Percentiles rank a stretch among this genome's conserved stretches.
phyloP scores from a whole-genome alignment of 2,888 invertebrate genomes.

The Lymantria monacha region DNA sequence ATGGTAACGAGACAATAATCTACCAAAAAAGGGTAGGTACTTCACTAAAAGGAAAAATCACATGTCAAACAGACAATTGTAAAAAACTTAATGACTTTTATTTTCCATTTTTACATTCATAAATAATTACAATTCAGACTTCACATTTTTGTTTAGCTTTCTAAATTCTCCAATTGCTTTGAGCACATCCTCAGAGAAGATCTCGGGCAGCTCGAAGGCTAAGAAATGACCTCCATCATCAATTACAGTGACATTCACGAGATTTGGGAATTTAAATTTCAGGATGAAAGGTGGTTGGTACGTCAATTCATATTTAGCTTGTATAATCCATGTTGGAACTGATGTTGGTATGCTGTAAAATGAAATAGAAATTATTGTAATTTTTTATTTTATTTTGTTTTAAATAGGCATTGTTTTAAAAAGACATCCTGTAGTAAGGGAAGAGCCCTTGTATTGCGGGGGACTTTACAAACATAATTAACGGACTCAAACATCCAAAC shows the following conservation, averaged over 20 bases:
- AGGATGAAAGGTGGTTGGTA: slow-evolving; percentile 82
- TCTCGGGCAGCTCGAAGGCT: slow-evolving; percentile 88
- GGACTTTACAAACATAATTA: too few relatives aligned
- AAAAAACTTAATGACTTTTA: too few relatives aligned
- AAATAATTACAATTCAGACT: slow-evolving; percentile 67
- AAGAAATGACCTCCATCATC: slow-evolving; percentile 92
- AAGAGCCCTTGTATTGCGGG: too few relatives aligned
- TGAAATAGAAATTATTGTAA: background rate
- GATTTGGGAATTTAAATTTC: slow-evolving; percentile 81
- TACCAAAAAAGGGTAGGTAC: too few relatives aligned
- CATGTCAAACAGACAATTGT: too few relatives aligned
- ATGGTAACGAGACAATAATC: too few relatives aligned
- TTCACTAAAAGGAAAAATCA: too few relatives aligned
- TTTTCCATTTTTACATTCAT: too few relatives aligned
- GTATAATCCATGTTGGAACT: slow-evolving; percentile 86
- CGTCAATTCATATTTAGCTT: slow-evolving; percentile 86
- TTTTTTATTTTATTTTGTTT: background rate
- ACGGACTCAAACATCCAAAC: too few relatives aligned
- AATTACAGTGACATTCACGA: slow-evolving; percentile 84
- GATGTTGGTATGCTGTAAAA: slow-evolving; percentile 82
- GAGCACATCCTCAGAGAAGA: slow-evolving; percentile 86
- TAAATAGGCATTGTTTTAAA: background rate
- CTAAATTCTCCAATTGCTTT: slow-evolving; percentile 51
- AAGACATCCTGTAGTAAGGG: too few relatives aligned
- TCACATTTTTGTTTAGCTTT: slow-evolving; percentile 25